Evolutionary conservation across 2,113 vertebrate species (phyloP).

Genomic region (Charadrius vociferus): DNA sequence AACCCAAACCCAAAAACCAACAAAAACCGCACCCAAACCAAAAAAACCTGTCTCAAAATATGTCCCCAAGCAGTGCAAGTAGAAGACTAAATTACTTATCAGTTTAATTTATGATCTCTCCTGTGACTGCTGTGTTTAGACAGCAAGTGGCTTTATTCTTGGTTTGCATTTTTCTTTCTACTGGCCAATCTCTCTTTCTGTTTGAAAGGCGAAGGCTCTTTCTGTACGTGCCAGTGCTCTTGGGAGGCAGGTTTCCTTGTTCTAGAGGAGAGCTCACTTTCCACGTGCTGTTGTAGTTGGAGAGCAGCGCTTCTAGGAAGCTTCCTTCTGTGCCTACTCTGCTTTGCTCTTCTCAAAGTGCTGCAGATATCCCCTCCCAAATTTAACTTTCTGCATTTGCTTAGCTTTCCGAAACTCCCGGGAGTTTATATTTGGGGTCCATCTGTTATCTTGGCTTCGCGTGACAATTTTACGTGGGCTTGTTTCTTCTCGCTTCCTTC

Average conservation of each 20-base stretch:
- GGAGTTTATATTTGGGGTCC: conserved; percentile 18
- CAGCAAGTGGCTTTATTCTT: background rate
- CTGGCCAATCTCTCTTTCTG: background rate
- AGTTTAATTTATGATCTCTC: background rate
- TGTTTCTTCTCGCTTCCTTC: background rate
- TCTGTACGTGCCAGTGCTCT: background rate
- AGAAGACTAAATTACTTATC: background rate
- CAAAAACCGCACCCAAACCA: background rate
- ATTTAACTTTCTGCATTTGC: background rate
- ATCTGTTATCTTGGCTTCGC: conserved; percentile 3
- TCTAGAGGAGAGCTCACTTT: background rate
- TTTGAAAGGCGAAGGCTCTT: background rate
- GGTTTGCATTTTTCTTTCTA: background rate
- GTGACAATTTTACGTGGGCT: background rate
- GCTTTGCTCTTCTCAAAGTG: background rate
- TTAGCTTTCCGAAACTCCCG: background rate
- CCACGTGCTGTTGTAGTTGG: fast-evolving
- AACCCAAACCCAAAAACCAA: too few species aligned
- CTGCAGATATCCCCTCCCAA: background rate
- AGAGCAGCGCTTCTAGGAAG: background rate
- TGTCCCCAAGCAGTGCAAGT: background rate
- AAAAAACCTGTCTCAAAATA: background rate
- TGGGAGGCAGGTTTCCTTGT: background rate
- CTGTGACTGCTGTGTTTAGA: background rate
- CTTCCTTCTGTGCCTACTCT: background rate